Evolutionary conservation across 1,140 invertebrate species (phyloP).

Genomic region (Drosophila miranda): DNA sequence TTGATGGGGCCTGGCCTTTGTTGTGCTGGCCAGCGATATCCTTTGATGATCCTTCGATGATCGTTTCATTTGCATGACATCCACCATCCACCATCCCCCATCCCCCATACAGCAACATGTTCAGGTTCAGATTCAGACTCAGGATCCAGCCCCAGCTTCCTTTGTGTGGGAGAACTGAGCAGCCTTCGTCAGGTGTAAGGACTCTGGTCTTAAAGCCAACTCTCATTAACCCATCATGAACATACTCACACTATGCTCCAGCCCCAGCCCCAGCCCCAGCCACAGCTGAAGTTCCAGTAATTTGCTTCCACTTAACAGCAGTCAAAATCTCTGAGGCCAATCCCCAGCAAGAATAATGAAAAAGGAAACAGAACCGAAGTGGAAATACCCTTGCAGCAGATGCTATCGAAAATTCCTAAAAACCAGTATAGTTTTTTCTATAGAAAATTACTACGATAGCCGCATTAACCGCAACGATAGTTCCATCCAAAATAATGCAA

Average conservation of each 20-base stretch:
- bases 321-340: slow-evolving; percentile 35
- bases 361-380: no score
- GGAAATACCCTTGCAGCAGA: no score
- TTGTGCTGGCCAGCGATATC: slow-evolving; percentile 48
- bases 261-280: not conserved
- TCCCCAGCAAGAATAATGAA: not conserved
- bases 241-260: not conserved
- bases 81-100: slow-evolving; percentile 6
- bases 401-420: no score
- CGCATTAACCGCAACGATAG: no score
- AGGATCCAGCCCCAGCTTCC: not conserved
- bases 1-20: slow-evolving; percentile 48
- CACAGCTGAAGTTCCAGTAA: slow-evolving; percentile 25
- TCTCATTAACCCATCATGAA: slow-evolving; percentile 17
- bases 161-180: slow-evolving; percentile 24
- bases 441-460: no score
- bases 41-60: slow-evolving; percentile 53
- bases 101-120: not conserved
- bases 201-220: not conserved
- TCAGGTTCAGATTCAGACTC: slow-evolving; percentile 15
- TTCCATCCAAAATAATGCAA: no score
- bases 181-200: not conserved
- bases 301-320: slow-evolving; percentile 55
- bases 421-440: no score
- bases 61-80: slow-evolving; percentile 65